phyloP scores from a whole-genome alignment of 2,888 invertebrate species.

The Thecophora atra region DNA sequence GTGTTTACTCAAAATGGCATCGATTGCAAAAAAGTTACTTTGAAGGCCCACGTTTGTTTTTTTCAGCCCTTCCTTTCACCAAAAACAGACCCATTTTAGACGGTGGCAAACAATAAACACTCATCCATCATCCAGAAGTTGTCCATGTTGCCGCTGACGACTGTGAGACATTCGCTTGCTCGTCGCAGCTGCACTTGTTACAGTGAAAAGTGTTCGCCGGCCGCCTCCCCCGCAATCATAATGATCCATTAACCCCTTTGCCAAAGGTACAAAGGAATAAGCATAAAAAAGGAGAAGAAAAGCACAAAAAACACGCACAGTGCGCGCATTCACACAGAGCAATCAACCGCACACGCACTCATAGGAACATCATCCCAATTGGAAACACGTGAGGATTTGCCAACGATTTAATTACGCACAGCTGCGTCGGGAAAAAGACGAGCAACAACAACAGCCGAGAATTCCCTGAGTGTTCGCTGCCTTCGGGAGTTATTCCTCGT shows the following conservation, averaged over 20 bases:
- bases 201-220: slow-evolving; percentile 33
- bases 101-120: not conserved
- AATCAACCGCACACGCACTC: not conserved
- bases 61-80: not conserved
- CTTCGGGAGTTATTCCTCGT: not conserved
- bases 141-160: not conserved
- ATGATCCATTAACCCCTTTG: slow-evolving; percentile 42
- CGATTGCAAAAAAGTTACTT: no score
- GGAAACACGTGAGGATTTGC: slow-evolving; percentile 27
- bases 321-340: slow-evolving; percentile 23
- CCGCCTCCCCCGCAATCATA: slow-evolving; percentile 17
- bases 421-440: slow-evolving; percentile 39
- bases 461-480: no score
- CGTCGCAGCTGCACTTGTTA: slow-evolving; percentile 50
- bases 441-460: slow-evolving; percentile 1
- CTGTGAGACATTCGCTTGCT: slow-evolving; percentile 45
- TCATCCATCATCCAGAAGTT: not conserved
- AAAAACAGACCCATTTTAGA: slow-evolving; percentile 25
- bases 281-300: slow-evolving; percentile 3
- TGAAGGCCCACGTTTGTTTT: no score
- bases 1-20: no score
- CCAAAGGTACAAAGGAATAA: slow-evolving; percentile 6
- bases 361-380: not conserved
- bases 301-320: not conserved
- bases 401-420: slow-evolving; percentile 45